Evolutionary conservation across 2,888 invertebrate species (phyloP).

Genomic region (Lydus trimaculatus): DNA sequence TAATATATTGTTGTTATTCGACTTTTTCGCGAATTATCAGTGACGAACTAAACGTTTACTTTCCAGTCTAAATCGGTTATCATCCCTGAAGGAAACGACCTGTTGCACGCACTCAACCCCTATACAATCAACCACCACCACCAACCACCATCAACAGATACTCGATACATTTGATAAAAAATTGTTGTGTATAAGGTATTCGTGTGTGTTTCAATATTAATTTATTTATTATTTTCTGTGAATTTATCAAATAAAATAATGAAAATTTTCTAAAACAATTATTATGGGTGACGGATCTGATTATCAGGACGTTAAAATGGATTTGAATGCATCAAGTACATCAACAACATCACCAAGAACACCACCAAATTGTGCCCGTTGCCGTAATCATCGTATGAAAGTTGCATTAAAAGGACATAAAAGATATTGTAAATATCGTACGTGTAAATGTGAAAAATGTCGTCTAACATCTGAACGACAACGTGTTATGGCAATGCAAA

Average conservation of each 20-base stretch:
- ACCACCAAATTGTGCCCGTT: constrained; percentile 91
- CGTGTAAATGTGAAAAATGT: constrained; percentile 88
- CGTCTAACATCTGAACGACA: constrained; percentile 86
- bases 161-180: not conserved
- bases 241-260: not conserved
- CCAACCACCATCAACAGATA: not conserved
- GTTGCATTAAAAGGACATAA: constrained; percentile 92
- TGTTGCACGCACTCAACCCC: not conserved
- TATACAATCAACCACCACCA: not conserved
- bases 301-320: constrained; percentile 63
- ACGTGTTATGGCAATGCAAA: constrained; percentile 88
- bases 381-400: constrained; percentile 90
- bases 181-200: not conserved
- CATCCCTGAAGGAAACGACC: not conserved
- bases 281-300: constrained; percentile 52
- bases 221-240: not conserved
- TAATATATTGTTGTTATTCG: too few relatives aligned
- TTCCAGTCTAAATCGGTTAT: not conserved
- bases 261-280: not conserved
- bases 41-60: not conserved
- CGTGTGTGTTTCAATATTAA: not conserved
- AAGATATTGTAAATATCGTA: constrained; percentile 85
- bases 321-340: constrained; percentile 65
- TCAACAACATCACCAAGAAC: constrained; percentile 71
- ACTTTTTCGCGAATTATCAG: not conserved